These are phyloP conservation scores for Papilio dardanus DNA, from an alignment of 1,140 invertebrate species.

Conservation along the genomic window DNA sequence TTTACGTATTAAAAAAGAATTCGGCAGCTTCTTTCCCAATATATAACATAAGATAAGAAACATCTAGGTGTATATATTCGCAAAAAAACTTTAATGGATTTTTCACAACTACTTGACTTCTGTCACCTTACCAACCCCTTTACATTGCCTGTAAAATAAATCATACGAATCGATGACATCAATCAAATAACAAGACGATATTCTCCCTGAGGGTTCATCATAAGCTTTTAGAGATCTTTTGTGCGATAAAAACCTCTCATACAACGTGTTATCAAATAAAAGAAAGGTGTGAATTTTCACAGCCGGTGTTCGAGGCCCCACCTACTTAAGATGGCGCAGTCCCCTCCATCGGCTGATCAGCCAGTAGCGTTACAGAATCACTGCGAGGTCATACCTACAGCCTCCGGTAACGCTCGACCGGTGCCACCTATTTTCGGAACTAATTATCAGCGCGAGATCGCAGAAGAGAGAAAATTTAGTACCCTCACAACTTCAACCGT, in stretches of 20 bases:
- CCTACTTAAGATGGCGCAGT: constrained; percentile 78
- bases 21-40: too few relatives aligned
- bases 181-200: constrained; percentile 73
- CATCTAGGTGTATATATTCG: too few relatives aligned
- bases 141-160: constrained; percentile 52
- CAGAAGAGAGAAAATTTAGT: constrained; percentile 50
- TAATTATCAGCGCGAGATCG: constrained; percentile 69
- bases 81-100: not conserved
- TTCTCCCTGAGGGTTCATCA: constrained; percentile 70
- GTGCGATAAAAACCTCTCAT: constrained; percentile 76
- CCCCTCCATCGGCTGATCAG: constrained; percentile 62
- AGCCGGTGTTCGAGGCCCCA: constrained; percentile 69
- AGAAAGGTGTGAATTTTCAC: constrained; percentile 82
- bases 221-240: constrained; percentile 79
- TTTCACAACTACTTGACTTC: constrained; percentile 24
- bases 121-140: constrained; percentile 37
- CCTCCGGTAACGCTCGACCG: constrained; percentile 48
- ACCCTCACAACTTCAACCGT: constrained; percentile 27
- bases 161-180: constrained; percentile 71
- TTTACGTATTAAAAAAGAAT: too few relatives aligned
- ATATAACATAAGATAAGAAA: not conserved
- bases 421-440: constrained; percentile 79
- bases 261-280: constrained; percentile 81
- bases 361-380: constrained; percentile 73
- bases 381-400: constrained; percentile 70